Conservation (phyloP, 1,140 invertebrate genomes). For the Drosophila trapezifrons region DNA sequence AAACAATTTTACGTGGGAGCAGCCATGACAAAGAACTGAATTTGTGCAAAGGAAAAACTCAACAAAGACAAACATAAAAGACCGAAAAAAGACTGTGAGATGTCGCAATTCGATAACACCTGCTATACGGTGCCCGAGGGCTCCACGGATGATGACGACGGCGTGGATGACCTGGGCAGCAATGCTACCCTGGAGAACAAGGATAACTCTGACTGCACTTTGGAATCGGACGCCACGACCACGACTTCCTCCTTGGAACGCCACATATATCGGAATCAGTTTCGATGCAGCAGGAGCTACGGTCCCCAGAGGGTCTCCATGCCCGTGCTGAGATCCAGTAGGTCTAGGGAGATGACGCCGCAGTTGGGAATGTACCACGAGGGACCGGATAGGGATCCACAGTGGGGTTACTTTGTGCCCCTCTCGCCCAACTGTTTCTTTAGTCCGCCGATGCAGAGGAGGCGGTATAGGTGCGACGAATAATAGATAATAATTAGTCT, state of each 20-base stretch:
- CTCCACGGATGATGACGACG: conserved; percentile 57
- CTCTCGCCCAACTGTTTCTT: conserved; percentile 72
- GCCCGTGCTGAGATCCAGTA: conserved; percentile 54
- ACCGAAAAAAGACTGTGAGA: conserved; percentile 16
- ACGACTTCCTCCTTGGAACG: conserved; percentile 69
- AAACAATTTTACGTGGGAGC: conserved; percentile 50
- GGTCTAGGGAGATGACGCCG: conserved; percentile 63
- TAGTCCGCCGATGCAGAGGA: conserved; percentile 74
- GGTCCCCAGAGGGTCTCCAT: conserved; percentile 62
- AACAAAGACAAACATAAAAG: not conserved
- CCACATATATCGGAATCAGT: conserved; percentile 55
- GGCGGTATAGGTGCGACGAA: conserved; percentile 56
- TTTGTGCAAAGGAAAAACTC: conserved; percentile 23
- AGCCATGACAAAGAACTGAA: conserved; percentile 44
- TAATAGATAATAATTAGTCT: not conserved
- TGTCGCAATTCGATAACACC: conserved; percentile 78
- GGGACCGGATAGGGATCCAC: conserved; percentile 53
- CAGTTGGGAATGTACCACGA: conserved; percentile 73
- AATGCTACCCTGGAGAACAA: conserved; percentile 66
- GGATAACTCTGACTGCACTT: conserved; percentile 57
- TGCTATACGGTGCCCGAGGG: conserved; percentile 81
- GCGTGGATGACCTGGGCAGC: conserved; percentile 39
- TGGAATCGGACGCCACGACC: conserved; percentile 65
- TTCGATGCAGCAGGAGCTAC: conserved; percentile 45
- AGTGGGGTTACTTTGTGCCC: conserved; percentile 82